These are phyloP conservation scores for Drosophila melanica DNA, from an alignment of 1,140 invertebrate genomes.

Conservation along the genomic window DNA sequence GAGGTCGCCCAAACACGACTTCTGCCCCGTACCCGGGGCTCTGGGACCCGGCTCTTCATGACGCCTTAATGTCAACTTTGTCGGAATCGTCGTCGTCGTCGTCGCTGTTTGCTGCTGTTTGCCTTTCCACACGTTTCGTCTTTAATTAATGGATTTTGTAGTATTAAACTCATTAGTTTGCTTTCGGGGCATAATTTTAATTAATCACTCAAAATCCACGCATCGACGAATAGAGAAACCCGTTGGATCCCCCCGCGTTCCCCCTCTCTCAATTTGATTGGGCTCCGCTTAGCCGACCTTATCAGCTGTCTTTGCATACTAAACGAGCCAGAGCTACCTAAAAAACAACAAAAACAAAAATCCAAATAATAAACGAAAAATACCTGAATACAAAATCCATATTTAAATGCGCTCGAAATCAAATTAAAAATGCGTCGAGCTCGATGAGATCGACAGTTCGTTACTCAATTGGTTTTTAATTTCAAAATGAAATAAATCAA, in stretches of 20 bases:
- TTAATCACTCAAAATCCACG: conserved; percentile 78
- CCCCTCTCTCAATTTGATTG: conserved; percentile 36
- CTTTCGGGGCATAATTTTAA: conserved; percentile 78
- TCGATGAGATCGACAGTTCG: conserved; percentile 65
- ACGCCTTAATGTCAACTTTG: conserved; percentile 67
- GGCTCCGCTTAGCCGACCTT: conserved; percentile 35
- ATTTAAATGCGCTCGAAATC: conserved; percentile 41
- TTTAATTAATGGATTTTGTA: conserved; percentile 74
- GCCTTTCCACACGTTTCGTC: conserved; percentile 39
- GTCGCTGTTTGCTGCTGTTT: conserved; percentile 5
- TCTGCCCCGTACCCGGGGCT: background rate
- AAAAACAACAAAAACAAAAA: conserved; percentile 29
- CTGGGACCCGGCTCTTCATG: conserved; percentile 24
- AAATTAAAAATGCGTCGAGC: conserved; percentile 65
- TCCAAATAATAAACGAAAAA: conserved; percentile 19
- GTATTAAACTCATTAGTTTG: conserved; percentile 83
- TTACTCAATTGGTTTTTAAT: conserved; percentile 80
- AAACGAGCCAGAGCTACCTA: conserved; percentile 68
- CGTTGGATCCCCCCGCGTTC: background rate
- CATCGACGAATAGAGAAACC: conserved; percentile 26
- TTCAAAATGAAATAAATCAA: conserved; percentile 82
- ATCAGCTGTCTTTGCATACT: conserved; percentile 64
- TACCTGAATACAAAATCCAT: conserved; percentile 34
- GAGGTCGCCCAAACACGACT: conserved; percentile 55
- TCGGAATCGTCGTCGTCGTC: conserved; percentile 14